Base-by-base conservation (phyloP, 2,888 invertebrate genomes). In the Gisinianus flammeolus region DNA sequence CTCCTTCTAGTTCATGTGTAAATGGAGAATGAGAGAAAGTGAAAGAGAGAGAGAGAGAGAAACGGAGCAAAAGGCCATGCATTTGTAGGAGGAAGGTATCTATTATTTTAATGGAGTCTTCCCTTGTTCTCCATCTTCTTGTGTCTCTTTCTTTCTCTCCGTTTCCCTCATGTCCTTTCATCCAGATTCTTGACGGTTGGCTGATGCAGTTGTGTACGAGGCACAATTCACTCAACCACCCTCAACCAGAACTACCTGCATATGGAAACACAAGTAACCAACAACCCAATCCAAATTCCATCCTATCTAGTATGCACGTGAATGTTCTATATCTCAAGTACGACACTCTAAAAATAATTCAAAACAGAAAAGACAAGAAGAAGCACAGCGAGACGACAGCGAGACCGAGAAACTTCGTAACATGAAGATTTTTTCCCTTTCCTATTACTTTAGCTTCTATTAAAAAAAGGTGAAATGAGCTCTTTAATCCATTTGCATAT, bases 61-160 rank as follows among this genome's bases (percentile, higher is more conserved):
- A n/a, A n/a, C n/a, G 66, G 44, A 78, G 64, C 24, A 26, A 62
- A 62, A 62, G 62, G 71, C 75, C 56, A 75, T 64, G 64, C 67
- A 64, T 66, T 77, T 62, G 56, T 66, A 62, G 72, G 30, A 52
- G 62, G 69, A 72, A 71, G 74, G 44, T 66, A 31, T 67, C 54
- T 58, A 66, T 67, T 69, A 52, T 54, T 71, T 79, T 67, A 78
- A 62, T 58, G 28, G 26, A 52, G 26, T 33, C n/a, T 73, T 22
- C 31, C n/a, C 66, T 28, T 72, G 24, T 33, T 54, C 58, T 35
- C 35, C 24, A n/a, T 78, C 64, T 31, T 58, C 66, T 69, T n/a
- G n/a, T 44, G 33, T n/a, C 31, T 67, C 35, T 66, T 33, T 56
- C 64, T 64, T 67, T n/a, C 66, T 30, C n/a, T 71, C 33, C 5